A percentile compares a stretch with the other conserved stretches of the same genome.
Conservation (phyloP, 2,888 invertebrate species). For the Perizoma affinitatum region DNA sequence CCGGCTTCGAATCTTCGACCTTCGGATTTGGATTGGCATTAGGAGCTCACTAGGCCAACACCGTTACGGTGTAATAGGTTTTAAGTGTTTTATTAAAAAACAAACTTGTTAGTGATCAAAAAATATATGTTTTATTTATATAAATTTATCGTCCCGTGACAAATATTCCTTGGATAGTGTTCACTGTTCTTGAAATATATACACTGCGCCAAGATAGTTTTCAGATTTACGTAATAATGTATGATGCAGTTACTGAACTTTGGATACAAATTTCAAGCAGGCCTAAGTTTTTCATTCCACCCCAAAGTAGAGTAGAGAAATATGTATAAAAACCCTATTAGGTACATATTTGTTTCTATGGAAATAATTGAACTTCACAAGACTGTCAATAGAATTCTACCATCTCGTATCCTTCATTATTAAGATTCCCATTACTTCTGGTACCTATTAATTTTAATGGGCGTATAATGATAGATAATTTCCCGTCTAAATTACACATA, state of each 20-base stretch:
- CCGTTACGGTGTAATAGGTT: too few relatives aligned
- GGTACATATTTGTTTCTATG: too few relatives aligned
- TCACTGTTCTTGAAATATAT: conserved; percentile 26
- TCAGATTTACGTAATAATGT: conserved; percentile 32
- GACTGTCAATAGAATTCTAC: neutral
- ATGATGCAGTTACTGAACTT: conserved; percentile 15
- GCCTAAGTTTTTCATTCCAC: too few relatives aligned
- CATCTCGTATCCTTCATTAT: neutral
- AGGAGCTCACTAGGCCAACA: too few relatives aligned
- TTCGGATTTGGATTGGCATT: too few relatives aligned
- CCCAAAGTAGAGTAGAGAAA: too few relatives aligned
- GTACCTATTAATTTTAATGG: neutral
- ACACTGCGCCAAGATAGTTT: conserved; percentile 31
- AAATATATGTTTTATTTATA: too few relatives aligned
- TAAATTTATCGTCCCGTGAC: conserved; percentile 5
- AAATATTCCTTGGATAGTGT: conserved; percentile 3
- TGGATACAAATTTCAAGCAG: neutral
- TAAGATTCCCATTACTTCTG: neutral
- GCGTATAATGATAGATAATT: neutral
- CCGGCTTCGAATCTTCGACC: too few relatives aligned
- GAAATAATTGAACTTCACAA: neutral
- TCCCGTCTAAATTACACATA: neutral
- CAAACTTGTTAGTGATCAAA: too few relatives aligned
- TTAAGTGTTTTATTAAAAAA: too few relatives aligned
- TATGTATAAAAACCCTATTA: too few relatives aligned